Base-by-base conservation (phyloP, 2,113 vertebrate species). In the Menura novaehollandiae region DNA sequence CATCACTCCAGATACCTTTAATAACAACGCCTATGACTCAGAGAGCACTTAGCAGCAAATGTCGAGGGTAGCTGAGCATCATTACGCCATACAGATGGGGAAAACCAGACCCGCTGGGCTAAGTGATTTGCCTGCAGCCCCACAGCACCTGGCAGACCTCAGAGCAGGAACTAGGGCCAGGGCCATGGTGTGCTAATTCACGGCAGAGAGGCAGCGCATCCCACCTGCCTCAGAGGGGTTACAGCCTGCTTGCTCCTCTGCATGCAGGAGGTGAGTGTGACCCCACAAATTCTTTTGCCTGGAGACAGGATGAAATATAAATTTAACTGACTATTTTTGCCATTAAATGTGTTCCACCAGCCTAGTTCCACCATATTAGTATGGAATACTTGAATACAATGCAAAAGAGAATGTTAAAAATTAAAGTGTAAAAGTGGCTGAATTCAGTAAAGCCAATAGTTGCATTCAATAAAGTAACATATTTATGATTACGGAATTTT, bases 401-500 rank as follows among this genome's bases (percentile, higher is more conserved):
- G 41, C 43, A 94, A 95, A 95, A 49, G 7, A 56, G 32, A 85
- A 91, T 16, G 62, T 86, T 94, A 82, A 32, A 83, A 60, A 58
- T 68, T 56, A 60, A 90, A 86, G 52, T 28, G 52, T 28, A 15
- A 77, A 88, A 32, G 46, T n/a, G 71, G 47, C 66, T 94, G 87
- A 93, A 96, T 90, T 92, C 96, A 88, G 76, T 93, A 94, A 93
- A 79, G 53, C 88, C 43, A 88, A 37, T n/a, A 95, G 77, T 39
- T 84, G 81, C 39, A 60, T 72, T 94, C 91, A 95, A 66, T 68
- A 91, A 95, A 94, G 92, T 62, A 91, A 69, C 75, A 75, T 92
- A 62, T 73, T 92, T 91, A 92, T 91, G 94, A 97, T 95, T 95
- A 95, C 77, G 58, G 92, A 93, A 85, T 87, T 97, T 93, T 95